Evolutionary conservation across 2,113 vertebrate genomes (phyloP).

Genomic region (Saccopteryx leptura): DNA sequence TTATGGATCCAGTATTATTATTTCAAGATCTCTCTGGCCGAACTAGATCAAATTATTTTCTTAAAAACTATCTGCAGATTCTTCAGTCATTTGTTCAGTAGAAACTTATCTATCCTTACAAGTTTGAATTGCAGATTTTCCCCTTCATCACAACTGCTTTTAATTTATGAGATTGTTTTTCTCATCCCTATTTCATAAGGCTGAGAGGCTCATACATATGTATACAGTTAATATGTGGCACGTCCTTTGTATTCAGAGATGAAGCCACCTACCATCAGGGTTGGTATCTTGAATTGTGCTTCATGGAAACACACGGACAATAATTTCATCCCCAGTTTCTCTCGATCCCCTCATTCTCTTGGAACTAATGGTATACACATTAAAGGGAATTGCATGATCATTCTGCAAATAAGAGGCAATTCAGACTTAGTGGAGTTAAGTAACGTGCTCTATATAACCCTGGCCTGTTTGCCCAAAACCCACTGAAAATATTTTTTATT

Average conservation of each 20-base stretch:
- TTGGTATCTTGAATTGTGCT: not conserved
- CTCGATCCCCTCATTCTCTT: not conserved
- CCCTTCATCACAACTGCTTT: not conserved
- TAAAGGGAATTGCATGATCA: not conserved
- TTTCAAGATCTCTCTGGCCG: constrained; percentile 41
- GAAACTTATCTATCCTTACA: not conserved
- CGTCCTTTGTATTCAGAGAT: not conserved
- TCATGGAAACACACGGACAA: not conserved
- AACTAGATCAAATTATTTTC: constrained; percentile 11
- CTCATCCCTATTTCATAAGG: constrained; percentile 3
- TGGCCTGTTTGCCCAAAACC: constrained; percentile 9
- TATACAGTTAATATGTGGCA: not conserved
- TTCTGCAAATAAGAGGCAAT: not conserved
- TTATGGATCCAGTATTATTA: not conserved
- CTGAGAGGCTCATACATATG: not conserved
- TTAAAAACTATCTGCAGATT: constrained; percentile 3
- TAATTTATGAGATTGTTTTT: constrained; percentile 10
- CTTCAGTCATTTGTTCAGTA: constrained; percentile 24
- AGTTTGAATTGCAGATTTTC: constrained; percentile 28
- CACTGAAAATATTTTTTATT: constrained; percentile 31
- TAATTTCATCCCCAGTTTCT: not conserved
- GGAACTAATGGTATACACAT: not conserved
- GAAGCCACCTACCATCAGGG: not conserved
- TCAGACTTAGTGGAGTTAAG: constrained; percentile 2
- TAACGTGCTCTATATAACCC: not conserved